These are phyloP conservation scores for Euleptes europaea DNA, from an alignment of 2,113 vertebrate genomes.

Conservation along the genomic window DNA sequence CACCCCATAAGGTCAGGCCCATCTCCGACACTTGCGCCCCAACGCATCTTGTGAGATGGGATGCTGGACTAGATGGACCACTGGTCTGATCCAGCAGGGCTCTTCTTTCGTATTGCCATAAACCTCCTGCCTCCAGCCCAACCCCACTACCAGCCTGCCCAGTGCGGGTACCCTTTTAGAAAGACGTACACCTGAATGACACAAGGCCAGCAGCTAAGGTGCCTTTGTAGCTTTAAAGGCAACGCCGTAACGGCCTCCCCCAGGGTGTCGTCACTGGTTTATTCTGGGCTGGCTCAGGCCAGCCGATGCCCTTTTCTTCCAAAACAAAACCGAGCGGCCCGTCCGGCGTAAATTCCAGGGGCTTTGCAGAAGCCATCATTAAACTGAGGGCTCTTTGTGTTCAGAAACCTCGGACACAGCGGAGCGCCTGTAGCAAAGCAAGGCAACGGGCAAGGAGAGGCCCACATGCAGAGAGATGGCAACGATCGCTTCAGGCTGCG, in stretches of 20 bases:
- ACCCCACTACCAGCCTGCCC: too few relatives aligned
- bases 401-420: background rate
- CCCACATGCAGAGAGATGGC: background rate
- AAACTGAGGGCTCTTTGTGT: background rate
- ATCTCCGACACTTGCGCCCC: too few relatives aligned
- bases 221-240: background rate
- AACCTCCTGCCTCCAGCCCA: too few relatives aligned
- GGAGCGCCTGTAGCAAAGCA: too few relatives aligned
- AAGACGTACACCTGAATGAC: too few relatives aligned
- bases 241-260: background rate
- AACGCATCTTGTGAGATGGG: too few relatives aligned
- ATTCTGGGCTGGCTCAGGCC: background rate
- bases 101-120: too few relatives aligned
- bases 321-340: background rate
- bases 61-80: too few relatives aligned
- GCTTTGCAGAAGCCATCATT: background rate
- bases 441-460: background rate
- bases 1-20: too few relatives aligned
- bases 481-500: background rate
- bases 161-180: too few relatives aligned
- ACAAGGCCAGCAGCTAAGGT: too few relatives aligned
- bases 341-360: background rate
- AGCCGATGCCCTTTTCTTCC: background rate
- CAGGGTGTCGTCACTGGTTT: background rate
- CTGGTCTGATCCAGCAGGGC: too few relatives aligned